A percentile compares a stretch with the other conserved stretches of the same genome.
Conservation (phyloP, 2,797 vertebrate species). For the Syncerus caffer region DNA sequence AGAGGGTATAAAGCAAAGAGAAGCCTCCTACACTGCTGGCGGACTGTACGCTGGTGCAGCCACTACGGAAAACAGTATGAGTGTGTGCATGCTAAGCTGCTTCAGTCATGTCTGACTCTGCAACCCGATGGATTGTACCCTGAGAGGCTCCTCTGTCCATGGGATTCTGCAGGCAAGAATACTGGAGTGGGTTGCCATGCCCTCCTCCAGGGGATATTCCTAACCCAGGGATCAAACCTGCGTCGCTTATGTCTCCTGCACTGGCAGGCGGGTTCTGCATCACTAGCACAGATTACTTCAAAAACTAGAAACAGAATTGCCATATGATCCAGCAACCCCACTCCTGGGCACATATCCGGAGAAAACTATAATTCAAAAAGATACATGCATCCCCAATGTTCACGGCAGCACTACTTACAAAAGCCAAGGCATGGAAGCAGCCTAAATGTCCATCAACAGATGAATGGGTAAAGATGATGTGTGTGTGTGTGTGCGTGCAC, state of each 20-base stretch:
- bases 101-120: not conserved
- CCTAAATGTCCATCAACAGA: not conserved
- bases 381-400: not conserved
- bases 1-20: not conserved
- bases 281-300: not conserved
- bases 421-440: not conserved
- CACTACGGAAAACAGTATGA: not conserved
- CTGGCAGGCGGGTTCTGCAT: not conserved
- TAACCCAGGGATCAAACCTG: not conserved
- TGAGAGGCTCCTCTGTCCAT: not conserved
- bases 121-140: accelerated
- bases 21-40: not conserved
- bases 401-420: not conserved
- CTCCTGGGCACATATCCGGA: not conserved
- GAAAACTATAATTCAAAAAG: not conserved
- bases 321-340: not conserved
- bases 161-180: not conserved
- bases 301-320: not conserved
- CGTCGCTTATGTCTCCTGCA: not conserved
- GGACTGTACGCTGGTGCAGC: not conserved
- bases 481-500: accelerated
- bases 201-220: not conserved
- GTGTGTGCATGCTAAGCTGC: not conserved
- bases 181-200: not conserved
- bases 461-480: not conserved